Base-by-base conservation (phyloP, 2,888 invertebrate genomes). In the Chironomus riparius region DNA sequence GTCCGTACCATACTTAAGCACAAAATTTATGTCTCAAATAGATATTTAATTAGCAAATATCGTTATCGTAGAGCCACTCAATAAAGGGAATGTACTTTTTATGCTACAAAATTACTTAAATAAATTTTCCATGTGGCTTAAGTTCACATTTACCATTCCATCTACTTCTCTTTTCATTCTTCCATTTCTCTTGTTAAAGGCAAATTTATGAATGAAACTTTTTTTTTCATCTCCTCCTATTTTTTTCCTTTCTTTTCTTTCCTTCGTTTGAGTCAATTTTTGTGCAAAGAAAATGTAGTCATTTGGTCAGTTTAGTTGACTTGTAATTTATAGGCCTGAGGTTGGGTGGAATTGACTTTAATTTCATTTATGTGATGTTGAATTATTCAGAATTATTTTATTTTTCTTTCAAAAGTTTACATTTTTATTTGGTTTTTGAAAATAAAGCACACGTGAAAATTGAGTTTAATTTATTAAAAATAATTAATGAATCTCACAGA, bases 151-250 rank as follows among this genome's bases (percentile, higher is more conserved):
- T 38, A 56, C 56, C 56, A 56, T 18, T 7, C n/a, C n/a, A 50
- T 28, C 28, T 28, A 28, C 28, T 28, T 28, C 38, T 38, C 56
- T 56, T 56, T 56, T 56, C n/a, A 18, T 56, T 7, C 56, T 18
- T 56, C 5, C 38, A 0, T 1, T 38, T 56, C 56, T 56, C 24
- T 62, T 21, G 62, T 22, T 65, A 65, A 65, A 24, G 38, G n/a
- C n/a, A 28, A 68, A 68, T 68, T 68, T 68, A 68, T 68, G 68
- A 68, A 65, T 65, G 68, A 24, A 65, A 65, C 65, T 65, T 65
- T 65, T 3, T 18, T 62, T 48, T 48, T 48, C 50, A n/a, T 50
- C 50, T 50, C 50, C 38, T 38, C 38, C 38, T 38, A 38, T 38
- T 38, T 50, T 50, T 50, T 18, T 22, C 22, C 7, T 62, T 12